Percentiles rank a stretch among this genome's conserved stretches.
phyloP scores from a whole-genome alignment of 1,140 invertebrate genomes.

The Ceratitis capitata region DNA sequence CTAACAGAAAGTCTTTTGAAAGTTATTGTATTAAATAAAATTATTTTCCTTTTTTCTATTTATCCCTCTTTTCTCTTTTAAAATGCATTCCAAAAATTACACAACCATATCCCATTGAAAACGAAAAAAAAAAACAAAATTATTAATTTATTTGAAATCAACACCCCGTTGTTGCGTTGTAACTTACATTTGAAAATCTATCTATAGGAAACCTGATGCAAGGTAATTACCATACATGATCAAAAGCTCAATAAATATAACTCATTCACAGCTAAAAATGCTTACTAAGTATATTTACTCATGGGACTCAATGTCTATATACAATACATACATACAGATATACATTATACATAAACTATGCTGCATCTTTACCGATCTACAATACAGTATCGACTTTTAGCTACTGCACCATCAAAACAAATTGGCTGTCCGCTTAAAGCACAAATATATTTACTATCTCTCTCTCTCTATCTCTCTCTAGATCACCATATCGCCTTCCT shows the following conservation, averaged over 20 bases:
- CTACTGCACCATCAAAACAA: background rate
- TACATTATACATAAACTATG: background rate
- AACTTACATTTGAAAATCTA: background rate
- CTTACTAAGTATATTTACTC: background rate
- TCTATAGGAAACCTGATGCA: constrained; percentile 64
- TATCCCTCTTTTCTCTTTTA: constrained; percentile 24
- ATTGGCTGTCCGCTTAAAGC: constrained; percentile 11
- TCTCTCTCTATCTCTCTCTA: no score
- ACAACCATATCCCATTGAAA: constrained; percentile 29
- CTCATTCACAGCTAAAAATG: background rate
- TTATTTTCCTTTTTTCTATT: constrained; percentile 33
- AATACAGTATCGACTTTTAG: background rate
- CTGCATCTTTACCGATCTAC: background rate
- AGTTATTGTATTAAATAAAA: background rate
- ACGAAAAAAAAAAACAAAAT: background rate
- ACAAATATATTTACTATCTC: background rate
- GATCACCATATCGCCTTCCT: background rate
- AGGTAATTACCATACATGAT: constrained; percentile 51
- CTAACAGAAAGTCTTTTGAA: background rate
- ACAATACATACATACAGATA: background rate
- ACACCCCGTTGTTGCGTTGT: constrained; percentile 14
- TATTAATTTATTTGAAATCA: no score
- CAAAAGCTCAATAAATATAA: constrained; percentile 21
- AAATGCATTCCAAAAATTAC: constrained; percentile 38
- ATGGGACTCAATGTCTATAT: background rate